A percentile compares a stretch with the other conserved stretches of the same genome.
phyloP scores from a whole-genome alignment of 2,113 vertebrate species.

The Rhabdomys dilectus region DNA sequence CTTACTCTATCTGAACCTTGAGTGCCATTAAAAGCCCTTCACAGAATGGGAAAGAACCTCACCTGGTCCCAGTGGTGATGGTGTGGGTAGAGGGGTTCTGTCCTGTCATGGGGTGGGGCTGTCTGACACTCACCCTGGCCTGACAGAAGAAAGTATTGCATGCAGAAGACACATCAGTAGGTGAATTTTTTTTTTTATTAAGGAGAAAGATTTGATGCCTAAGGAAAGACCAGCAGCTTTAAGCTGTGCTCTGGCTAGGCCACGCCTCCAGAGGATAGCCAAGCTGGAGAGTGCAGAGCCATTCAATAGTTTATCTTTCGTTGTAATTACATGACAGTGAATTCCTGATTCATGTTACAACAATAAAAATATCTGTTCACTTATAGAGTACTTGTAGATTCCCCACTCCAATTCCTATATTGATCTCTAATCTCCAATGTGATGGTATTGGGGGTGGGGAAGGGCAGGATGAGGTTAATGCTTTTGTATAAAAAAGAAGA shows the following conservation, averaged over 20 bases:
- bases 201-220: neutral
- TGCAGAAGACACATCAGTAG: neutral
- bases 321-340: too few relatives aligned
- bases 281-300: rapidly evolving
- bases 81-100: neutral
- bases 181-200: neutral
- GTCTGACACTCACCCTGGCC: neutral
- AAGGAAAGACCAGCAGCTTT: neutral
- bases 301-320: neutral
- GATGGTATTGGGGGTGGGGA: neutral
- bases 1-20: neutral
- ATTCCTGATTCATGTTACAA: neutral
- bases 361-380: neutral
- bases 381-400: neutral
- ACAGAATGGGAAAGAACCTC: neutral
- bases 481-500: neutral
- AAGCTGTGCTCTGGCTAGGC: neutral
- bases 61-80: neutral
- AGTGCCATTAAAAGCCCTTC: neutral
- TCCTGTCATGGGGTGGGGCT: neutral
- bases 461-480: too few relatives aligned
- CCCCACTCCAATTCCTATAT: neutral
- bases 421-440: neutral
- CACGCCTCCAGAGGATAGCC: too few relatives aligned
- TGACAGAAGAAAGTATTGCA: neutral